phyloP scores from a whole-genome alignment of 2,888 invertebrate species.

The Ophioninae sp. region DNA sequence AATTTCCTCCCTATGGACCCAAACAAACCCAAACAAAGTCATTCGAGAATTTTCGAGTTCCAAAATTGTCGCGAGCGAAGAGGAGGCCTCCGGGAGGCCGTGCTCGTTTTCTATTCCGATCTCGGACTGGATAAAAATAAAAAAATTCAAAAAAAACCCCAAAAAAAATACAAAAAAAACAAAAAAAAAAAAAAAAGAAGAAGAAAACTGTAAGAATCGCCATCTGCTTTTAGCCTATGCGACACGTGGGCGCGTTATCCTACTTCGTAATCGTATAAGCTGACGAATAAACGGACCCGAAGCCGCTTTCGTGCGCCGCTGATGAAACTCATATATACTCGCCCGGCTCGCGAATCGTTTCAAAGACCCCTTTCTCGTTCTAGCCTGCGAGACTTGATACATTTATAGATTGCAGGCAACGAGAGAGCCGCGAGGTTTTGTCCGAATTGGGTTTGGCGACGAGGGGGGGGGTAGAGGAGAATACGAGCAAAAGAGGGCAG shows the following conservation, averaged over 20 bases:
- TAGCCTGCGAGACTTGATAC: neutral
- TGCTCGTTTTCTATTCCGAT: slow-evolving; percentile 43
- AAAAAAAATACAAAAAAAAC: no score
- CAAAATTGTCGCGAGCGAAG: no score
- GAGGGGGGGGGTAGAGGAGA: neutral
- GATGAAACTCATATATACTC: slow-evolving; percentile 31
- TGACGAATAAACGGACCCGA: slow-evolving; percentile 58
- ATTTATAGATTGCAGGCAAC: neutral
- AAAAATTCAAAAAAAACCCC: neutral
- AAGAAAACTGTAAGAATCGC: neutral
- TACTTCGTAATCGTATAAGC: slow-evolving; percentile 49
- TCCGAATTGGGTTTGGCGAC: neutral
- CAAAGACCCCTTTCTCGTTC: slow-evolving; percentile 32
- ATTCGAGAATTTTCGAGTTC: no score
- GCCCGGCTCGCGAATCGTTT: slow-evolving; percentile 36
- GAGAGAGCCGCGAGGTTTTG: neutral
- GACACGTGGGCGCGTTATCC: slow-evolving; percentile 7
- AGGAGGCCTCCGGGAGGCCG: neutral
- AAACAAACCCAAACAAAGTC: no score
- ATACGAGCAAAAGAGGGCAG: no score
- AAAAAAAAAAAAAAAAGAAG: neutral
- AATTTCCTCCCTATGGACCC: no score
- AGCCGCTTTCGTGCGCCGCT: slow-evolving; percentile 41
- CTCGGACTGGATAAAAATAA: slow-evolving; percentile 4
- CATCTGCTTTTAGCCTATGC: slow-evolving; percentile 15